Percentiles rank a stretch among this genome's conserved stretches.
phyloP scores from a whole-genome alignment of 1,140 invertebrate species.

The Microplitis demolitor region DNA sequence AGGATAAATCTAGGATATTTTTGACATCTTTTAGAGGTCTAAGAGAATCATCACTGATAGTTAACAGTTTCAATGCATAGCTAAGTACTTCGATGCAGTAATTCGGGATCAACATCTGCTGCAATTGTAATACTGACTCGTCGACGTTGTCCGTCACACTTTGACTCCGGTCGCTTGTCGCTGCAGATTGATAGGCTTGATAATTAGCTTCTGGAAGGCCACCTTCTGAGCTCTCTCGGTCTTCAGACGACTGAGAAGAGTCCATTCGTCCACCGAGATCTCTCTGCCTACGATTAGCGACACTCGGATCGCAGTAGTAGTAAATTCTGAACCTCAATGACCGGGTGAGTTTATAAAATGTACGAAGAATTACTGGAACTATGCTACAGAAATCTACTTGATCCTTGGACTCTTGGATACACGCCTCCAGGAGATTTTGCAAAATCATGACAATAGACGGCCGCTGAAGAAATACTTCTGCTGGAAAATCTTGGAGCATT shows the following conservation, averaged over 20 bases:
- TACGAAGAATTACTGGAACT: conserved; percentile 50
- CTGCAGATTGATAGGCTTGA: conserved; percentile 41
- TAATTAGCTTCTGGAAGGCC: conserved; percentile 47
- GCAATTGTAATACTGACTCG: conserved; percentile 50
- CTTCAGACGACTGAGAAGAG: conserved; percentile 32
- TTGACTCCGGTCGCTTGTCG: conserved; percentile 41
- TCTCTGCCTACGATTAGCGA: conserved; percentile 59
- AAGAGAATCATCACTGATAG: conserved; percentile 34
- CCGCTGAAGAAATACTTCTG: conserved; percentile 72
- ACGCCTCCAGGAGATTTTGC: conserved; percentile 39
- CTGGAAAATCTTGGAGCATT: conserved; percentile 71
- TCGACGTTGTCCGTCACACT: conserved; percentile 45
- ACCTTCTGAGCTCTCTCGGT: conserved; percentile 44
- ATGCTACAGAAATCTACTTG: conserved; percentile 25
- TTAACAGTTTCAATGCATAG: conserved; percentile 47
- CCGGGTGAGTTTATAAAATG: conserved; percentile 58
- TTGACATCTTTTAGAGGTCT: conserved; percentile 42
- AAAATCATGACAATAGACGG: conserved; percentile 62
- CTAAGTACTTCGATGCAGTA: conserved; percentile 62
- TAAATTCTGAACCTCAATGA: conserved; percentile 56
- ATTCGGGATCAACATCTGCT: conserved; percentile 60
- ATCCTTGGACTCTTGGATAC: background rate
- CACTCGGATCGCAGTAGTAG: conserved; percentile 61
- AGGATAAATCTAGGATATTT: conserved; percentile 40
- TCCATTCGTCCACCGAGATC: conserved; percentile 34